Evolutionary conservation across 2,888 invertebrate species (phyloP).

Genomic region (Neria commutata): DNA sequence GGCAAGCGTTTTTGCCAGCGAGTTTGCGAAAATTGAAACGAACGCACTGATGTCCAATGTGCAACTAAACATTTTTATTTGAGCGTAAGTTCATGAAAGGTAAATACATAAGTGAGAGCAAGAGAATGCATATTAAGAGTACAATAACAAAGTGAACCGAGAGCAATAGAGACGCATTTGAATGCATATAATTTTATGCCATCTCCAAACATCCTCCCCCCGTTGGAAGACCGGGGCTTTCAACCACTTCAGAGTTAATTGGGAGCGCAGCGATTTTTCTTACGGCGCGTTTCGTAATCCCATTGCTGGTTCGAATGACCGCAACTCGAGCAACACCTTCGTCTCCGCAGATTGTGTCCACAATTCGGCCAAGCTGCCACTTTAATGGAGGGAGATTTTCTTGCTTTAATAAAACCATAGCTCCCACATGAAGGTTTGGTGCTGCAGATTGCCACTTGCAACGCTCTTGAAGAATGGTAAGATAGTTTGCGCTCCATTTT

Average conservation of each 20-base stretch:
- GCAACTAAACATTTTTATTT: no score
- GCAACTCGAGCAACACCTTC: constrained; percentile 10
- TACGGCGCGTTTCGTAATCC: constrained; percentile 14
- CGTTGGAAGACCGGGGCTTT: constrained; percentile 12
- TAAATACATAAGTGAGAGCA: no score
- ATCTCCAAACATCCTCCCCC: constrained; percentile 13
- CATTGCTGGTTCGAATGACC: constrained; percentile 9
- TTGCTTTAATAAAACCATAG: constrained; percentile 17
- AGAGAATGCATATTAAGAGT: no score
- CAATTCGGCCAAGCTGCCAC: constrained; percentile 14
- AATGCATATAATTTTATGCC: no score
- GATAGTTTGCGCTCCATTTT: not conserved
- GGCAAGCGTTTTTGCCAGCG: no score
- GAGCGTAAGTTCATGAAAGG: no score
- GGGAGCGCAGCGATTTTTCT: constrained; percentile 16
- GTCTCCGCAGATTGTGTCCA: constrained; percentile 5
- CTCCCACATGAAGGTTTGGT: not conserved
- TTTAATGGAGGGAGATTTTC: constrained; percentile 14
- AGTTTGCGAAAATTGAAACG: no score
- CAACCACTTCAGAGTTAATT: constrained; percentile 9
- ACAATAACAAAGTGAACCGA: no score
- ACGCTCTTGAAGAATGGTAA: not conserved
- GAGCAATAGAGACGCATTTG: no score
- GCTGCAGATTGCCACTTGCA: not conserved
- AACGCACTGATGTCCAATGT: no score